Conservation (phyloP, 2,888 invertebrate genomes). For the Aphidius colemani region DNA sequence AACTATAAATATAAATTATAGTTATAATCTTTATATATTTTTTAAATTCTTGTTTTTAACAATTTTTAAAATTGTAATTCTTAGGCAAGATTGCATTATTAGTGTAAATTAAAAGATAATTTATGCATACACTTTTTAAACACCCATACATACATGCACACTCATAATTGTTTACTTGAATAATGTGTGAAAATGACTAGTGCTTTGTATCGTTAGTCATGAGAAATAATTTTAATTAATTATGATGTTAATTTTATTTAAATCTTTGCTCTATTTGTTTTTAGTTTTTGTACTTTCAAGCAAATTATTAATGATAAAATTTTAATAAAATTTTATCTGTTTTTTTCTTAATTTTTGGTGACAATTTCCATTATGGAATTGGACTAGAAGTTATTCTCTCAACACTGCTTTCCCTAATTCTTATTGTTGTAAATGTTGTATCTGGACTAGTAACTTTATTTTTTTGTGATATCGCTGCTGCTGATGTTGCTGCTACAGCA, state of each 20-base stretch:
- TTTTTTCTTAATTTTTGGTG: slow-evolving; percentile 25
- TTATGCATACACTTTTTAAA: slow-evolving; percentile 39
- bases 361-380: slow-evolving; percentile 55
- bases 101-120: slow-evolving; percentile 9
- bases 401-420: slow-evolving; percentile 59
- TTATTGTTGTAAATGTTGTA: slow-evolving; percentile 56
- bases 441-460: slow-evolving; percentile 41
- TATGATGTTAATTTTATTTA: too few species aligned
- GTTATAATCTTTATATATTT: slow-evolving; percentile 20
- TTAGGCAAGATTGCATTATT: neutral
- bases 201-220: slow-evolving; percentile 39
- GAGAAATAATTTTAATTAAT: too few species aligned
- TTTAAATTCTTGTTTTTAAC: neutral
- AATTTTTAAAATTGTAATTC: too few species aligned
- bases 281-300: neutral
- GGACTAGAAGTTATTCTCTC: slow-evolving; percentile 60
- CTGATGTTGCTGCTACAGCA: slow-evolving; percentile 29
- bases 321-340: neutral
- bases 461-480: slow-evolving; percentile 29
- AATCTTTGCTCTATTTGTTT: too few species aligned
- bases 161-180: slow-evolving; percentile 27
- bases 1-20: slow-evolving; percentile 27
- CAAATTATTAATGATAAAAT: too few species aligned
- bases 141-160: slow-evolving; percentile 29
- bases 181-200: slow-evolving; percentile 55